Evolutionary conservation across 2,888 invertebrate genomes (phyloP).

Genomic region (Troides helena): DNA sequence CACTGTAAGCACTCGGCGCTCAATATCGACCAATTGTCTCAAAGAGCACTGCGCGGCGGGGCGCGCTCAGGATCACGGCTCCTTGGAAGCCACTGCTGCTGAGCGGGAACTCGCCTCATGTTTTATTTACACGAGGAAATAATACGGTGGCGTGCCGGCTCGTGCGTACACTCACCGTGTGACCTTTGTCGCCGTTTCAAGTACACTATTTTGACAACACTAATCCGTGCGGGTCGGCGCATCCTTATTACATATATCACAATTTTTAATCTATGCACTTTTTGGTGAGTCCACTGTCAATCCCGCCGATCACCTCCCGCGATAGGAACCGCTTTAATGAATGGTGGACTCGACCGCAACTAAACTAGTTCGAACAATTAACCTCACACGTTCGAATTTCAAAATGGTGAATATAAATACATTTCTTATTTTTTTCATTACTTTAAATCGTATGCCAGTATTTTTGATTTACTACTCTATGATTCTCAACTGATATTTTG

Average conservation of each 20-base stretch:
- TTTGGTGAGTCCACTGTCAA: not conserved
- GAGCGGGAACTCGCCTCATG: slow-evolving; percentile 27
- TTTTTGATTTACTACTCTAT: not conserved
- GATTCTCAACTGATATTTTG: not conserved
- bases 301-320: not conserved
- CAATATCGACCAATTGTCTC: slow-evolving; percentile 14
- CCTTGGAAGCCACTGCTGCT: slow-evolving; percentile 28
- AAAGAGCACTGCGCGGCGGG: slow-evolving; percentile 7
- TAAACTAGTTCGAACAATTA: not conserved
- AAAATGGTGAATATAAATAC: not conserved
- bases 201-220: slow-evolving; percentile 29
- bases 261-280: no score
- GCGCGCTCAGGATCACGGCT: slow-evolving; percentile 29
- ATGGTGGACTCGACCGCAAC: not conserved
- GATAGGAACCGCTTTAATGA: not conserved
- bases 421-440: not conserved
- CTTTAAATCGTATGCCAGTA: not conserved
- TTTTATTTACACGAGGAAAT: slow-evolving; percentile 38
- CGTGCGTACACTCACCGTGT: slow-evolving; percentile 33
- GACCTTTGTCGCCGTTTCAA: slow-evolving; percentile 41
- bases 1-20: slow-evolving; percentile 17
- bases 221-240: not conserved
- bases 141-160: slow-evolving; percentile 17
- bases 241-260: not conserved
- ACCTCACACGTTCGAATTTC: not conserved